Evolutionary conservation across 2,797 vertebrate genomes (phyloP).

Genomic region (Phaenicophaeus curvirostris): DNA sequence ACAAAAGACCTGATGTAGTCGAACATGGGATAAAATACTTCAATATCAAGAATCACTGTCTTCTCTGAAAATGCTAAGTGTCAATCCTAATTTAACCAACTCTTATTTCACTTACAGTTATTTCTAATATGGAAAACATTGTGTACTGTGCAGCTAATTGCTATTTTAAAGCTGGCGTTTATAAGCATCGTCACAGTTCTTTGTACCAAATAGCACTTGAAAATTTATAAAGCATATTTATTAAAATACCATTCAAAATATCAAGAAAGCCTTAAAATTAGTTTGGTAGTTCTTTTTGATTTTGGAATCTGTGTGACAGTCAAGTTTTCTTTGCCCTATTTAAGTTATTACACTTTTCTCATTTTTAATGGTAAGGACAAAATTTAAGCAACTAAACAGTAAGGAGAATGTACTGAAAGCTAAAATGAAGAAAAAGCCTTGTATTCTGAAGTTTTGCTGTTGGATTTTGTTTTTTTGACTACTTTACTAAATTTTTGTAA

Average conservation of each 20-base stretch:
- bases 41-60: slow-evolving; percentile 67
- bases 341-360: neutral
- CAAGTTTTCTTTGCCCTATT: neutral
- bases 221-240: slow-evolving; percentile 2
- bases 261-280: neutral
- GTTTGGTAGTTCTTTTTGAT: neutral
- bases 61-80: slow-evolving; percentile 72
- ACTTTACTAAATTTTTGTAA: slow-evolving; percentile 57
- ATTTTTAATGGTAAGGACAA: neutral
- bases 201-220: neutral
- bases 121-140: slow-evolving; percentile 22
- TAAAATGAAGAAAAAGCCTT: neutral
- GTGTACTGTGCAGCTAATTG: slow-evolving; percentile 4
- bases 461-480: neutral
- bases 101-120: slow-evolving; percentile 27
- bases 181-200: neutral
- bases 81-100: slow-evolving; percentile 48
- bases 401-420: neutral
- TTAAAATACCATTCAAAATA: slow-evolving; percentile 22
- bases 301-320: neutral
- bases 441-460: neutral
- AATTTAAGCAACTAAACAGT: neutral
- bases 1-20: slow-evolving; percentile 67
- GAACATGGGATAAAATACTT: slow-evolving; percentile 69
- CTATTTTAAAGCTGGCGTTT: slow-evolving; percentile 7